phyloP scores from a whole-genome alignment of 2,113 vertebrate genomes.

The Prietella phreatophila region DNA sequence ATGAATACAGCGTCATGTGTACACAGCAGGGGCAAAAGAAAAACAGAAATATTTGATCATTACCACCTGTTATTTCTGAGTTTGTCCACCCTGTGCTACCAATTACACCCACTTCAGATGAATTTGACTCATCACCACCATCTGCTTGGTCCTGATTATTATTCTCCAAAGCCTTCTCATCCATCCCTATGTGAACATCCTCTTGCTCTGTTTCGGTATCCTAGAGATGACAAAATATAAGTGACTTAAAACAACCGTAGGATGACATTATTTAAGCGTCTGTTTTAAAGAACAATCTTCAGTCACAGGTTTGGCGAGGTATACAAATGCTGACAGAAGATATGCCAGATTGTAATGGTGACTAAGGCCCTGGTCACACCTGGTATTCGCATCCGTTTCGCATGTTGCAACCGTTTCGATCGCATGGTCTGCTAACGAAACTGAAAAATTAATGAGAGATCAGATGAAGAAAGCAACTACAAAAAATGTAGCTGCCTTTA shows the following conservation, averaged over 20 bases:
- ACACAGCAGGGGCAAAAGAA: neutral
- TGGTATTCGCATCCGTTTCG: neutral
- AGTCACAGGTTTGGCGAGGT: neutral
- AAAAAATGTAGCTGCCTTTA: neutral
- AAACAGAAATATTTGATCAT: constrained; percentile 3
- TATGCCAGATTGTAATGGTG: neutral
- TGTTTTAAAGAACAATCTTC: neutral
- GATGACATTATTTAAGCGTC: neutral
- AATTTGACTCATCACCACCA: constrained; percentile 24
- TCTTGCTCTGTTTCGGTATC: constrained; percentile 24
- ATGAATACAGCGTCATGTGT: neutral
- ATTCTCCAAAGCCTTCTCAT: constrained; percentile 44
- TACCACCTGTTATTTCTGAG: constrained; percentile 16
- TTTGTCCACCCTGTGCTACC: constrained; percentile 11
- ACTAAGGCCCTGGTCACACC: neutral
- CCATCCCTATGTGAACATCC: constrained; percentile 36
- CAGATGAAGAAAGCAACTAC: no score
- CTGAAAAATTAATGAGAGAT: neutral
- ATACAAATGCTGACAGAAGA: neutral
- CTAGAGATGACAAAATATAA: constrained; percentile 6
- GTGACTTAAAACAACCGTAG: neutral
- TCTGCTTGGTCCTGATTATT: constrained; percentile 35
- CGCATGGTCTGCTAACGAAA: neutral
- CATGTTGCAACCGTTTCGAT: neutral
- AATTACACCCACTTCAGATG: constrained; percentile 31